Percentiles rank a stretch among this genome's conserved stretches.
phyloP scores from a whole-genome alignment of 2,888 invertebrate species.

The Agrotis exclamationis region DNA sequence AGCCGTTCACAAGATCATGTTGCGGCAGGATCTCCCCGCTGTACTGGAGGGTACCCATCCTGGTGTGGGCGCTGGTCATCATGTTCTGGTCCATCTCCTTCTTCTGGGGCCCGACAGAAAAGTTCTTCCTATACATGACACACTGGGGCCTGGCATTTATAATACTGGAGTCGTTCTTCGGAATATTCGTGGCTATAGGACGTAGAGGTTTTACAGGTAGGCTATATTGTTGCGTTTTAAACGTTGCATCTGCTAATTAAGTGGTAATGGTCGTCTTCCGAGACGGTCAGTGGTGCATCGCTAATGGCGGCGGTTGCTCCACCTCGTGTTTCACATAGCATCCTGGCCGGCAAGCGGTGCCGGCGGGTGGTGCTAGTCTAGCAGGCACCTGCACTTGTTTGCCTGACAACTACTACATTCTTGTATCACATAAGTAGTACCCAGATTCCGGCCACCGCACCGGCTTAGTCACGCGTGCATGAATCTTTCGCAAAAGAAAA shows the following conservation, averaged over 20 bases:
- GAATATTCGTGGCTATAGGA: constrained; percentile 78
- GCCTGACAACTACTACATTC: constrained; percentile 60
- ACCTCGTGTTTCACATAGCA: constrained; percentile 67
- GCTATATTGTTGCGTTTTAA: constrained; percentile 40
- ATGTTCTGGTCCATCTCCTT: constrained; percentile 77
- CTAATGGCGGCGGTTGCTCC: constrained; percentile 66
- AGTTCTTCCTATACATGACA: constrained; percentile 90
- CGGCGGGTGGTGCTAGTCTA: constrained; percentile 17
- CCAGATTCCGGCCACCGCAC: constrained; percentile 47
- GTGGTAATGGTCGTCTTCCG: constrained; percentile 60
- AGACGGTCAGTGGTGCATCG: constrained; percentile 63
- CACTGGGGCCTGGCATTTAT: constrained; percentile 89
- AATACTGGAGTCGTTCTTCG: constrained; percentile 81
- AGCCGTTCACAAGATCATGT: constrained; percentile 80
- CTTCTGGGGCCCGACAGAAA: constrained; percentile 85
- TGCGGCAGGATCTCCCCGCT: constrained; percentile 78
- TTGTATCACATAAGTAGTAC: constrained; percentile 54
- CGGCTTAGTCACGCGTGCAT: constrained; percentile 63
- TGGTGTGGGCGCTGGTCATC: constrained; percentile 79
- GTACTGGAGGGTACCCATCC: constrained; percentile 84
- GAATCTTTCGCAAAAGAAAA: constrained; percentile 53
- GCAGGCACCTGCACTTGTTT: constrained; percentile 14
- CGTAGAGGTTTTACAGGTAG: constrained; percentile 75
- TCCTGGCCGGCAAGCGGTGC: constrained; percentile 57
- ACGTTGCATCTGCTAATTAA: constrained; percentile 51